These are phyloP conservation scores for Siniperca obscura DNA, from an alignment of 2,797 vertebrate genomes.

Conservation along the genomic window DNA sequence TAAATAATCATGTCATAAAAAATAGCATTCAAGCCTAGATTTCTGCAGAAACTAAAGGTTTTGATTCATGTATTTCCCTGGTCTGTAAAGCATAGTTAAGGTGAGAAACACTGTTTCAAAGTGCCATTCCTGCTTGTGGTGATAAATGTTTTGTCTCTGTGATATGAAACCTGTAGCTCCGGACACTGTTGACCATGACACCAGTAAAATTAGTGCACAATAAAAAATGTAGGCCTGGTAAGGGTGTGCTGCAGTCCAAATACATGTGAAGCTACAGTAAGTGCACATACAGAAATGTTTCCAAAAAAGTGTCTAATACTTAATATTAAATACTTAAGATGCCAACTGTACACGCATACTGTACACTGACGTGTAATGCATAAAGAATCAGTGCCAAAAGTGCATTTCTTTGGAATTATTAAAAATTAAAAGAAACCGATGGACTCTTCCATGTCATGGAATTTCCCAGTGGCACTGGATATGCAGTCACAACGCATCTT, in stretches of 20 bases:
- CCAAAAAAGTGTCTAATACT: constrained; percentile 19
- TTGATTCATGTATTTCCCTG: neutral
- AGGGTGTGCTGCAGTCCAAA: constrained; percentile 30
- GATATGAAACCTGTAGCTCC: constrained; percentile 16
- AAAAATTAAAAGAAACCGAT: constrained; percentile 51
- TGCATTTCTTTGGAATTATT: constrained; percentile 63
- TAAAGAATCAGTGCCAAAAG: constrained; percentile 56
- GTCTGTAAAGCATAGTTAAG: neutral
- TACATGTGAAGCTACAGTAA: constrained; percentile 28
- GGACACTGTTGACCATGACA: constrained; percentile 22
- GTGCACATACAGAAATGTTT: constrained; percentile 19
- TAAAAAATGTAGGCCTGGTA: neutral
- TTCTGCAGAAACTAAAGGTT: neutral
- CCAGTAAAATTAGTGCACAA: constrained; percentile 6
- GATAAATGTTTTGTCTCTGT: neutral
- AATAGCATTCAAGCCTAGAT: neutral
- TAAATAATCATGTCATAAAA: neutral
- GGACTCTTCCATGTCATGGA: constrained; percentile 48
- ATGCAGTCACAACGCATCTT: constrained; percentile 60
- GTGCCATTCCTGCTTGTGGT: constrained; percentile 4
- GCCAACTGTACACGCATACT: constrained; percentile 33
- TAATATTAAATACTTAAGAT: constrained; percentile 14
- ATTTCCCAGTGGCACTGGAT: constrained; percentile 51
- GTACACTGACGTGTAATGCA: constrained; percentile 46
- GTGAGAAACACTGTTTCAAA: constrained; percentile 19